A percentile compares a stretch with the other conserved stretches of the same genome.
Conservation (phyloP, 2,888 invertebrate species). For the Oxycera nigricornis region DNA sequence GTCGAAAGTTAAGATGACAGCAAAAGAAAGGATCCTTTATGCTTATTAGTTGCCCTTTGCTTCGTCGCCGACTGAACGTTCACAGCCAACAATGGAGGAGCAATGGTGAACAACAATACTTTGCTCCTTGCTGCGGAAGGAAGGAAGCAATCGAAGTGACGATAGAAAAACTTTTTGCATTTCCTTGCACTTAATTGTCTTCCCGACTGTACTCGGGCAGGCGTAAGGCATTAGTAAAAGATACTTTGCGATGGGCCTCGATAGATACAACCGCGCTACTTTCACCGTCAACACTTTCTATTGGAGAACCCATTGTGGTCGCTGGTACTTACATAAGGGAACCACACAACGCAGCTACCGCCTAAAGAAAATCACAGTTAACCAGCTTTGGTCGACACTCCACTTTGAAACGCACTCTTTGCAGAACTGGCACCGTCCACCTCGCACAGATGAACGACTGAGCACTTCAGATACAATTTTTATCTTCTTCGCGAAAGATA, state of each 20-base stretch:
- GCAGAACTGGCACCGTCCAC: neutral
- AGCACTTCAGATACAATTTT: neutral
- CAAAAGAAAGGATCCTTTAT: neutral
- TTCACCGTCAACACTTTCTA: no score
- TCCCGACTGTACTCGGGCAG: no score
- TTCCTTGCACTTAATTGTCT: no score
- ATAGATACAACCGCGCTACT: no score
- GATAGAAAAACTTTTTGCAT: no score
- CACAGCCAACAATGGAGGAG: neutral
- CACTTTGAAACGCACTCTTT: neutral
- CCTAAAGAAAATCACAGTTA: slow-evolving; percentile 22
- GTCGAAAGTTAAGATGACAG: neutral
- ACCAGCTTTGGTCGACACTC: slow-evolving; percentile 28
- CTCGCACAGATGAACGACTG: neutral
- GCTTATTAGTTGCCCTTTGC: neutral
- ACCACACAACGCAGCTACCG: neutral
- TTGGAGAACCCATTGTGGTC: no score
- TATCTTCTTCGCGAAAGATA: neutral
- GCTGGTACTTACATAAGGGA: slow-evolving; percentile 22
- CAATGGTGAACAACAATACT: neutral
- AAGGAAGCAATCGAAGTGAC: neutral
- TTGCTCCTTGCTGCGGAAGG: neutral
- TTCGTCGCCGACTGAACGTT: neutral
- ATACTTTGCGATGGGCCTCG: no score
- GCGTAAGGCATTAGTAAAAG: no score